phyloP scores from a whole-genome alignment of 2,888 invertebrate genomes.

The Marronus borbonicus region DNA sequence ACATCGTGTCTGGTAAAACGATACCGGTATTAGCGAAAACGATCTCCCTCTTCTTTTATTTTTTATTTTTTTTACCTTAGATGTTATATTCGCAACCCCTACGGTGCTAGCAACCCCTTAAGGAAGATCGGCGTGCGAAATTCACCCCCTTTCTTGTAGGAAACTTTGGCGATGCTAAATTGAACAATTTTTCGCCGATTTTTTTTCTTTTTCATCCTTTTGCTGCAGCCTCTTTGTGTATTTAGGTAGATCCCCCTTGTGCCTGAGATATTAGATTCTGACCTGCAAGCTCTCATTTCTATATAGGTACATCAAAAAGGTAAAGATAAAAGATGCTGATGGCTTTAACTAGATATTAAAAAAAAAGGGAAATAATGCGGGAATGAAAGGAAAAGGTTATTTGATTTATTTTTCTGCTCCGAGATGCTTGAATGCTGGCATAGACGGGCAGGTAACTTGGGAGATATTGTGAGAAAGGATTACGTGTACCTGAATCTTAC shows the following conservation, averaged over 20 bases:
- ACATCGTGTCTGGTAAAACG: slow-evolving; percentile 65
- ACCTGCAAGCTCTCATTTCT: slow-evolving; percentile 9
- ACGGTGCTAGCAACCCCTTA: slow-evolving; percentile 28
- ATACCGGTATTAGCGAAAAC: slow-evolving; percentile 68
- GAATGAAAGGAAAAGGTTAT: neutral
- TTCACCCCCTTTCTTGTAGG: slow-evolving; percentile 43
- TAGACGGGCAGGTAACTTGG: neutral
- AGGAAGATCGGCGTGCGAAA: slow-evolving; percentile 50
- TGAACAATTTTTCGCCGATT: slow-evolving; percentile 62
- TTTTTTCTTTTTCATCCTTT: slow-evolving; percentile 26
- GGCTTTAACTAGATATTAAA: slow-evolving; percentile 35
- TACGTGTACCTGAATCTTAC: neutral
- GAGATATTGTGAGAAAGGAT: slow-evolving; percentile 10
- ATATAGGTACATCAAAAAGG: neutral
- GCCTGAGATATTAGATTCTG: slow-evolving; percentile 36
- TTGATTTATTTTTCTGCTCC: slow-evolving; percentile 27
- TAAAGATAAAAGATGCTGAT: slow-evolving; percentile 37
- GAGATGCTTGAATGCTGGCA: slow-evolving; percentile 8
- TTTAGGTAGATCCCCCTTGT: neutral
- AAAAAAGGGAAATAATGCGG: neutral
- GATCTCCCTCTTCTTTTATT: slow-evolving; percentile 50
- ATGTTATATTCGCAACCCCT: slow-evolving; percentile 5
- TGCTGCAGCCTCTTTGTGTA: neutral
- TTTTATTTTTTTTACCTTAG: slow-evolving; percentile 11
- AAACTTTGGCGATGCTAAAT: slow-evolving; percentile 57